Base-by-base conservation (phyloP, 2,888 invertebrate species). In the Hedychridium roseum region DNA sequence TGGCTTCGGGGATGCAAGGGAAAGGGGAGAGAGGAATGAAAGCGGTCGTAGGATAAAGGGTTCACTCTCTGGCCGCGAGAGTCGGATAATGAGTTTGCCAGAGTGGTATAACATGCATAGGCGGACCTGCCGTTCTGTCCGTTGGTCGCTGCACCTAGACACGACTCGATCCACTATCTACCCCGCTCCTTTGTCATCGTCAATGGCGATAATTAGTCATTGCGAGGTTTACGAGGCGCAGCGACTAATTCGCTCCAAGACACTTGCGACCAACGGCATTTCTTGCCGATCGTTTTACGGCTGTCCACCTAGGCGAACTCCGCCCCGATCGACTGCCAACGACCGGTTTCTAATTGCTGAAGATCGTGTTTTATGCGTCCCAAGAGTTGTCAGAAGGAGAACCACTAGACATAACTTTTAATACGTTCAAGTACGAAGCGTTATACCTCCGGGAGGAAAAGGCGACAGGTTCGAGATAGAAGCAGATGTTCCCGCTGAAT, bases 51-150 rank as follows among this genome's bases (percentile, higher is more conserved):
- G 14, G 7, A 11, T 21, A 12, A 23, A 52, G 49, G 44, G 47
- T 21, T 40, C 35, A 28, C 36, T 37, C 23, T 11, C 23, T 7
- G 14, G 43, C 28, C 40, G 57, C 50, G 48, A 55, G 52, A 48
- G 47, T 35, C 45, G 44, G 50, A 55, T 64, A 65, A 65, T 62
- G 64, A 64, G 62, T 65, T 60, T 64, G 57, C 49, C 37, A 50
- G 56, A 61, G 54, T 52, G 11, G 30, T 20, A 23, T 5, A 30
- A 38, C 23, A 39, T 32, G 44, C 34, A 37, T 43, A 51, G 38
- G 47, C 46, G 43, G 45, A 49, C 38, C n/a, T n/a, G n/a, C n/a
- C n/a, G n/a, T n/a, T n/a, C n/a, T n/a, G n/a, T n/a, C n/a, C n/a
- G n/a, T n/a, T n/a, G n/a, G n/a, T n/a, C n/a, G n/a, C n/a, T n/a